Evolutionary conservation across 64 coral and sea anemone species (phyloP).

Genomic region (Montipora foliosa): DNA sequence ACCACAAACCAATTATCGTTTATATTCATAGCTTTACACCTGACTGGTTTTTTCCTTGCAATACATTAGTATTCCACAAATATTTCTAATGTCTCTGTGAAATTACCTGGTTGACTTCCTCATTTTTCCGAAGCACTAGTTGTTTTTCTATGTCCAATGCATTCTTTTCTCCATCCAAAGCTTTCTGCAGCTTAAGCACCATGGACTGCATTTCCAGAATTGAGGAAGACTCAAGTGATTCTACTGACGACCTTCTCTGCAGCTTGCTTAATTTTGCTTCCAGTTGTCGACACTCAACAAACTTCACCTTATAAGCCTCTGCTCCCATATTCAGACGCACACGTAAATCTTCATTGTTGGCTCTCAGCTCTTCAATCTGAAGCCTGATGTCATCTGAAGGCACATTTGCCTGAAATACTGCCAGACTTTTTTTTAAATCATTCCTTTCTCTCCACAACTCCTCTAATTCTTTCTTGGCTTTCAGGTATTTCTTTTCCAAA

Average conservation of each 20-base stretch:
- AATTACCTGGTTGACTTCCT: constrained; percentile 56
- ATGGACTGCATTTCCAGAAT: background rate
- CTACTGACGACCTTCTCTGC: constrained; percentile 47
- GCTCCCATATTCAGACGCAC: constrained; percentile 95
- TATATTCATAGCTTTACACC: too few relatives aligned
- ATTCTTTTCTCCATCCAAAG: constrained; percentile 49
- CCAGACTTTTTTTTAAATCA: constrained; percentile 83
- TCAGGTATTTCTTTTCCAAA: constrained; percentile 92
- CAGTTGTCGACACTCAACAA: constrained; percentile 84
- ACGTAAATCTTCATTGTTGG: constrained; percentile 90
- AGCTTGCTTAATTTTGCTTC: constrained; percentile 82
- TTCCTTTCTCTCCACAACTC: constrained; percentile 91
- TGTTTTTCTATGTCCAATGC: constrained; percentile 48
- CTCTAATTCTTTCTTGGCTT: constrained; percentile 82
- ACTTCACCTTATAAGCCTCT: constrained; percentile 95
- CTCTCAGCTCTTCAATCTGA: constrained; percentile 91
- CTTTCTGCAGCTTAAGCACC: constrained; percentile 13
- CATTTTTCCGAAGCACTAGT: background rate
- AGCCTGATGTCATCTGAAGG: constrained; percentile 82
- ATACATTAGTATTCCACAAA: too few relatives aligned
- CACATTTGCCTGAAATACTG: constrained; percentile 70
- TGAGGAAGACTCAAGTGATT: constrained; percentile 7
- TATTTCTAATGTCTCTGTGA: background rate
- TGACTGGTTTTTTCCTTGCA: too few relatives aligned
- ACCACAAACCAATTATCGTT: too few relatives aligned